A percentile compares a stretch with the other conserved stretches of the same genome.
phyloP scores from a whole-genome alignment of 1,140 invertebrate species.

The Aphaenogaster floridana region DNA sequence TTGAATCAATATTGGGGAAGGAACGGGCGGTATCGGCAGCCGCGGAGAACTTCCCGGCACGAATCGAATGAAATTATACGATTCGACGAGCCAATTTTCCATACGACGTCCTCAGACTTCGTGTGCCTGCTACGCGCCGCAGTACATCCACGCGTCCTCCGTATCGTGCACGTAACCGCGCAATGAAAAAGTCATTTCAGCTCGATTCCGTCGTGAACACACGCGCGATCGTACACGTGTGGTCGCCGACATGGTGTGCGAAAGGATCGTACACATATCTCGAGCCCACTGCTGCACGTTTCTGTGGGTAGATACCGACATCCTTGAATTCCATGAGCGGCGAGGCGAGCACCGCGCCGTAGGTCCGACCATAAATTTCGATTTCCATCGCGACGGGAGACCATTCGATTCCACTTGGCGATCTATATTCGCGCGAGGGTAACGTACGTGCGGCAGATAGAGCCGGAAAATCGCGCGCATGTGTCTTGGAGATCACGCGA shows the following conservation, averaged over 20 bases:
- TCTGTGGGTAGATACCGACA: slow-evolving; percentile 69
- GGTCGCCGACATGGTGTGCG: background rate
- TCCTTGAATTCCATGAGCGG: slow-evolving; percentile 74
- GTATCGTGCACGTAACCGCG: slow-evolving; percentile 43
- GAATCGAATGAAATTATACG: slow-evolving; percentile 77
- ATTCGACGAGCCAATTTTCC: slow-evolving; percentile 72
- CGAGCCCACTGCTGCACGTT: slow-evolving; percentile 52
- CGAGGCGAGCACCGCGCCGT: slow-evolving; percentile 65
- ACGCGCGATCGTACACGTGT: background rate
- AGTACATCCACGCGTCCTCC: background rate
- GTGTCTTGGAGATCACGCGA: slow-evolving; percentile 61
- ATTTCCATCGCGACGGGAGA: slow-evolving; percentile 80
- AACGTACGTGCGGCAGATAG: slow-evolving; percentile 41
- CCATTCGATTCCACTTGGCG: slow-evolving; percentile 81
- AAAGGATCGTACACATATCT: slow-evolving; percentile 32
- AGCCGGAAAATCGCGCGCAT: slow-evolving; percentile 62
- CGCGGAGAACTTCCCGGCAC: slow-evolving; percentile 3
- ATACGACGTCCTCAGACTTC: slow-evolving; percentile 47
- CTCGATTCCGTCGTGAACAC: slow-evolving; percentile 57
- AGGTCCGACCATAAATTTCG: slow-evolving; percentile 79
- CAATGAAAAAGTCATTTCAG: slow-evolving; percentile 76
- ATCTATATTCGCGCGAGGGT: slow-evolving; percentile 60
- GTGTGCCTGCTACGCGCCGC: background rate
- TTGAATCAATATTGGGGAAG: slow-evolving; percentile 38
- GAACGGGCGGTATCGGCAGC: slow-evolving; percentile 12